A percentile compares a stretch with the other conserved stretches of the same genome.
phyloP scores from a whole-genome alignment of 2,113 vertebrate genomes.

The Fregetta grallaria region DNA sequence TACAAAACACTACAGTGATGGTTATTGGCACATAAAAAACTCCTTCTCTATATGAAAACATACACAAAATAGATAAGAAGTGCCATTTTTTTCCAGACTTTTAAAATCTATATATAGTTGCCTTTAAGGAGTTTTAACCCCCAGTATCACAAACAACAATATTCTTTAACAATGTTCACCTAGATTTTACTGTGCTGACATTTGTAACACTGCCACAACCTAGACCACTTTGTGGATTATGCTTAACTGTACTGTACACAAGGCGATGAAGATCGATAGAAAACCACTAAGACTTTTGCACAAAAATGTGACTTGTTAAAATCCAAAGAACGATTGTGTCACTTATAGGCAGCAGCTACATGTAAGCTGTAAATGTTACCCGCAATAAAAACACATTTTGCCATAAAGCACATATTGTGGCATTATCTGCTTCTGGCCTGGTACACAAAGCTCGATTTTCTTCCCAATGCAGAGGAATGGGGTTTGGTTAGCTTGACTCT shows the following conservation, averaged over 20 bases:
- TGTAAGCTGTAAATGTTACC: conserved; percentile 75
- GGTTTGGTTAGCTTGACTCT: conserved; percentile 28
- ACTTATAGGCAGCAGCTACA: conserved; percentile 71
- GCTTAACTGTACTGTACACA: conserved; percentile 78
- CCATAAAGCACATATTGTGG: conserved; percentile 61
- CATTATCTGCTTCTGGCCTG: conserved; percentile 72
- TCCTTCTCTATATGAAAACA: conserved; percentile 66
- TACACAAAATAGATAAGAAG: conserved; percentile 66
- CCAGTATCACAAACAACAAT: conserved; percentile 63
- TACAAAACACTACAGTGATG: conserved; percentile 72
- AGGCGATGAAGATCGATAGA: conserved; percentile 77
- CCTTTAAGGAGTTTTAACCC: conserved; percentile 72
- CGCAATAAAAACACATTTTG: conserved; percentile 65
- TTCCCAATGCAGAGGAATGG: conserved; percentile 24
- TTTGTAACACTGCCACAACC: conserved; percentile 66
- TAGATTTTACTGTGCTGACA: conserved; percentile 61
- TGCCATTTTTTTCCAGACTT: conserved; percentile 48
- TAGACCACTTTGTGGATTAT: conserved; percentile 69
- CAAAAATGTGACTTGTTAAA: conserved; percentile 55
- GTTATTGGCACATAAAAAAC: conserved; percentile 71
- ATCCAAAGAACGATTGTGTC: conserved; percentile 59
- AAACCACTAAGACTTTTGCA: conserved; percentile 73
- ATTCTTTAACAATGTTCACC: conserved; percentile 59
- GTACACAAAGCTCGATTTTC: conserved; percentile 40
- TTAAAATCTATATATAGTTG: conserved; percentile 71